Evolutionary conservation across 1,140 invertebrate genomes (phyloP), one percentile per base, ranked within the genome.

Genomic region (Drosophila kikkawai): DNA sequence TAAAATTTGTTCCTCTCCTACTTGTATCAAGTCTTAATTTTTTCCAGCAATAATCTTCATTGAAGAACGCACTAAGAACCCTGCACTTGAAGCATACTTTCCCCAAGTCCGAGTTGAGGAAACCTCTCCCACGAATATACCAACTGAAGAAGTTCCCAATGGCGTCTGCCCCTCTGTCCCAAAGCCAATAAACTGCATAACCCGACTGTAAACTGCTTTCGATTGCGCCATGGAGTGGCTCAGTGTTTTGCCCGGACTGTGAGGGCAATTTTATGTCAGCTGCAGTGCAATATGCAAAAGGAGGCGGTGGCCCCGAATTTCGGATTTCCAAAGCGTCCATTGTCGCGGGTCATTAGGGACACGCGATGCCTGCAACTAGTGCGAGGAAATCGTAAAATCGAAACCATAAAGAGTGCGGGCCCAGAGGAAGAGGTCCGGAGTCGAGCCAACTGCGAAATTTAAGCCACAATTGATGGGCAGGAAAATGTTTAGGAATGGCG

Each of bases 281-380:
- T 78, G 75, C 75, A 78, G 65, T 78, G 53, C 75, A 61, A 78
- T 78, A 77, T 78, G 75, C 63, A 78, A 69, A 69, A 61, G 57
- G 65, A 78, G 75, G 74, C 75, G 75, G 75, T 78, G 75, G 48
- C 65, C 74, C 75, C 36, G 76, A 77, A 78, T 73, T 73, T 78
- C 63, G 65, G 55, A 78, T 73, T 73, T 78, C 55, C 57, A 56
- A 69, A 56, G 42, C 75, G 75, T 59, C 55, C 64, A 60, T 75
- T 53, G 75, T 69, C 64, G 75, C 51, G 75, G 75, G 75, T 78
- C 75, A 78, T 78, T 78, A 78, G 75, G 55, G 75, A 77, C 74
- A 78, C 75, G 74, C 75, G 64, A 78, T 78, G 74, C 75, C 75
- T 67, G 63, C 67, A 71, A 74, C 70, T 73, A 74, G 68, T 74